A percentile compares a stretch with the other conserved stretches of the same genome.
Conservation (phyloP, 2,888 invertebrate species). For the Smittia sp. region DNA sequence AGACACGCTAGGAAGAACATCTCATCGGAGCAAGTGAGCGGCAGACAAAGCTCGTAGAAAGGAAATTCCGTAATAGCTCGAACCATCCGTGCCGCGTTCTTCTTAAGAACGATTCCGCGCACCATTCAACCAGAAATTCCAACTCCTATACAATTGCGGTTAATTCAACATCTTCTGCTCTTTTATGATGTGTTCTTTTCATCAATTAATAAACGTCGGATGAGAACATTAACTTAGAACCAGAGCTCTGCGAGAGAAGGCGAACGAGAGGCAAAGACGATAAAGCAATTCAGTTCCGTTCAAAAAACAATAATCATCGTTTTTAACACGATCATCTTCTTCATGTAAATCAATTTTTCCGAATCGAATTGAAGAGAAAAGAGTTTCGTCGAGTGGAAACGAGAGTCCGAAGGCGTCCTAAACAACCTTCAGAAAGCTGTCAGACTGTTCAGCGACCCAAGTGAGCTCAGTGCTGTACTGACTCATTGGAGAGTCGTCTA, state of each 20-base stretch:
- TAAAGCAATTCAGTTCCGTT: constrained; percentile 37
- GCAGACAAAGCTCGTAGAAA: not conserved
- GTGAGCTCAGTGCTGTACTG: too few relatives aligned
- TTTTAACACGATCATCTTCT: constrained; percentile 30
- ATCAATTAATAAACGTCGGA: constrained; percentile 33
- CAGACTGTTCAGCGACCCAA: too few relatives aligned
- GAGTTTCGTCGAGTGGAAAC: not conserved
- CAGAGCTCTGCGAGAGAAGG: not conserved
- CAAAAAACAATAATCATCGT: constrained; percentile 38
- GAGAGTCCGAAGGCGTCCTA: not conserved
- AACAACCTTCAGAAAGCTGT: constrained; percentile 4
- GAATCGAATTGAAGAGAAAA: not conserved
- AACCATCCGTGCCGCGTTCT: not conserved
- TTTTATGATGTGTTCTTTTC: constrained; percentile 7
- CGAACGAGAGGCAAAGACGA: not conserved
- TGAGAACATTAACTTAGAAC: constrained; percentile 9
- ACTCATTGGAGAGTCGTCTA: too few relatives aligned
- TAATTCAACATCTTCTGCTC: constrained; percentile 9
- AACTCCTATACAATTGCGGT: constrained; percentile 7
- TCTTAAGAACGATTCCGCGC: not conserved
- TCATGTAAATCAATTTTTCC: not conserved
- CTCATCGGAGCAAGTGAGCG: not conserved
- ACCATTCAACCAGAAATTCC: not conserved
- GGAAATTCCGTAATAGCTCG: constrained; percentile 2
- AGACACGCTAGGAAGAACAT: not conserved